Conservation (phyloP, 2,113 vertebrate species). For the Suricata suricatta region DNA sequence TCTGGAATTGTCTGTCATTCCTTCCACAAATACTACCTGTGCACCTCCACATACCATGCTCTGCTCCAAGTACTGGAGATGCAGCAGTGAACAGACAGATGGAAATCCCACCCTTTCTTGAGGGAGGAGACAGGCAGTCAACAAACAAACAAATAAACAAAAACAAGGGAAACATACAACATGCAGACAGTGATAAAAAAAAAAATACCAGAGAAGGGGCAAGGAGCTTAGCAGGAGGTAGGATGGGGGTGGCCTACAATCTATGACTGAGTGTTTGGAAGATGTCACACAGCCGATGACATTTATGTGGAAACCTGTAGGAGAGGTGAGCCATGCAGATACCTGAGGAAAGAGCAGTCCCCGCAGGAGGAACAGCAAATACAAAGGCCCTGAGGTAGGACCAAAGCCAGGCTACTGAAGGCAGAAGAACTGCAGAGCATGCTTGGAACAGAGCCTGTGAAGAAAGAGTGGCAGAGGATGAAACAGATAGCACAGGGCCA, state of each 20-base stretch:
- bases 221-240: background rate
- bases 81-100: background rate
- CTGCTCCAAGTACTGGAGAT: background rate
- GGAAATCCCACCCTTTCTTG: background rate
- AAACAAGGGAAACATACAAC: background rate
- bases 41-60: too few relatives aligned
- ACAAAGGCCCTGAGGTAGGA: background rate
- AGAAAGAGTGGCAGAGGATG: background rate
- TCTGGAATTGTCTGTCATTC: background rate
- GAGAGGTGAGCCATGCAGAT: background rate
- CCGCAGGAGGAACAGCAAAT: background rate
- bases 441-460: accelerated
- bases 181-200: background rate
- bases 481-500: background rate
- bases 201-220: background rate
- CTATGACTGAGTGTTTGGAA: background rate
- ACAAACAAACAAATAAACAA: background rate
- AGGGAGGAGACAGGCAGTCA: background rate
- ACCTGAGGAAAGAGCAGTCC: background rate
- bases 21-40: background rate
- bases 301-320: background rate
- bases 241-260: background rate
- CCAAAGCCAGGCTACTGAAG: background rate
- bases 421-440: accelerated
- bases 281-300: background rate